phyloP scores from a whole-genome alignment of 2,888 invertebrate genomes.

The Dryadula phaetusa region DNA sequence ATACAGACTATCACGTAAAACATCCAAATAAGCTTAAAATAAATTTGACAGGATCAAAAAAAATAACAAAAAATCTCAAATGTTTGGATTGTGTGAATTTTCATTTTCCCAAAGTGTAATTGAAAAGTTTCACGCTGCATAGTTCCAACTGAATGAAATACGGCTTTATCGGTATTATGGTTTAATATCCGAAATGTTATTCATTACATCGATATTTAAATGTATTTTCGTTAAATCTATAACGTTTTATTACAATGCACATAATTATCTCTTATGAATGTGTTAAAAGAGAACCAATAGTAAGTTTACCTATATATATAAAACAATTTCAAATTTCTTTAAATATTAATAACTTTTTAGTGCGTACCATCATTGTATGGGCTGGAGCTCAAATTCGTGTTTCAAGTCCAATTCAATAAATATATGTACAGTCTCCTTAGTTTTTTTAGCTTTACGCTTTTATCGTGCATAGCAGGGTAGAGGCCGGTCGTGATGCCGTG shows the following conservation, averaged over 20 bases:
- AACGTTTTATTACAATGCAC: neutral
- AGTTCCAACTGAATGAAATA: constrained; percentile 27
- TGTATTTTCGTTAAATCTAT: neutral
- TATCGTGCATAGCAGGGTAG: too few species aligned
- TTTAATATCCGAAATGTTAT: constrained; percentile 33
- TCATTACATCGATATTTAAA: constrained; percentile 16
- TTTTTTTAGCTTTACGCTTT: too few species aligned
- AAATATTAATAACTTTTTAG: too few species aligned
- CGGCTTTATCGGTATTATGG: constrained; percentile 25
- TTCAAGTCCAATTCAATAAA: too few species aligned
- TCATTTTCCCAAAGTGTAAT: constrained; percentile 33
- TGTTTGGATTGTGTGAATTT: constrained; percentile 19
- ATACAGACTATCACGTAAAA: neutral
- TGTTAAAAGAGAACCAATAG: neutral
- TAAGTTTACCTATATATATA: too few species aligned
- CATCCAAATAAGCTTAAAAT: neutral
- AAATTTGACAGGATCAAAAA: neutral
- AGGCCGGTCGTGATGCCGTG: too few species aligned
- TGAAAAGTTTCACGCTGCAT: constrained; percentile 32
- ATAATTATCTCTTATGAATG: neutral
- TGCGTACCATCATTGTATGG: too few species aligned
- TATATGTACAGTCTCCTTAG: too few species aligned
- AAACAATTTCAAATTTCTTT: too few species aligned
- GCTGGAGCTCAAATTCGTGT: too few species aligned
- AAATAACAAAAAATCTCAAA: constrained; percentile 14